Evolutionary conservation across 2,797 vertebrate species (phyloP), one percentile per base, ranked within the genome.

Genomic region (Phrynocephalus vlangalii): DNA sequence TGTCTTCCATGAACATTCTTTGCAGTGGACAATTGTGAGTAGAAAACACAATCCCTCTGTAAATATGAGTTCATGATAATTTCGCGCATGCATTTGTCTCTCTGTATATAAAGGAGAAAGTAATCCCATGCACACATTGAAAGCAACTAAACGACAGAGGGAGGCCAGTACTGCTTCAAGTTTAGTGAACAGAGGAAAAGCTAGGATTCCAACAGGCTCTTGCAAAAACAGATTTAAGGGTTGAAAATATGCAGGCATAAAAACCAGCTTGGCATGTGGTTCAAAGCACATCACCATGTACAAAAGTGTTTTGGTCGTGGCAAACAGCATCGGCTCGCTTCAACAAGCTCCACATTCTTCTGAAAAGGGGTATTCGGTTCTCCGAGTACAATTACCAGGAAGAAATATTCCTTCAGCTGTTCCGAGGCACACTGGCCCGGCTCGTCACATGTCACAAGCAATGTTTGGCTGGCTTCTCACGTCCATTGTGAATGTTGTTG

Each of bases 371-470:
- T 87, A 90, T 92, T 94, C 91, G 66, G 70, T 76, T 87, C 86
- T 84, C 79, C 86, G 75, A 3, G 6, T 88, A 87, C 86, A 91
- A 83, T 11, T 84, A 86, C 87, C 79, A 76, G 22, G 56, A 90
- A 83, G 84, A 90, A 91, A 90, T 88, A 94, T 79, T 90, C 92
- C 92, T 92, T 89, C 94, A 94, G 94, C 87, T 92, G 92, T 92
- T 91, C 89, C 88, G 86, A 94, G 87, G 88, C 88, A 0, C 92
- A 93, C 89, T 94, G 90, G 92, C 88, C 88, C 71, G 70, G 63
- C 88, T 87, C 76, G 86, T 94, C 94, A 94, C 89, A 79, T 83
- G 93, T 88, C 60, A 72, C 50, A 2, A 72, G 71, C 76, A 0
- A 79, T 10, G 50, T 86, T 83, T 92, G 92, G 95, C 92, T 84